Percentiles rank a stretch among this genome's conserved stretches.
Conservation (phyloP, 1,140 invertebrate species). For the Drosophila sechellia region DNA sequence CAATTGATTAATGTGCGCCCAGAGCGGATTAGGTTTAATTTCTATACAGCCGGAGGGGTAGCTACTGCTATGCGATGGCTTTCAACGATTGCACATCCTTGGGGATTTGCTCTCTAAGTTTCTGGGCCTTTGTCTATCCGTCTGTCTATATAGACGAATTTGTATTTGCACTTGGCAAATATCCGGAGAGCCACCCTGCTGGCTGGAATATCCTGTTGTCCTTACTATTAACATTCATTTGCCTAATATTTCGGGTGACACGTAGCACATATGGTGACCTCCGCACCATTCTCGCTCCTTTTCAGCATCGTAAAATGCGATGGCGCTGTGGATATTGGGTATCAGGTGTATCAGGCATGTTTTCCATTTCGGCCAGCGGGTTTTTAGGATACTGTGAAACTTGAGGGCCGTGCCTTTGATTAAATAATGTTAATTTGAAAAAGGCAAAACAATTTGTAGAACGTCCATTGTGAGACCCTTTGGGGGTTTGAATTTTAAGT, state of each 20-base stretch:
- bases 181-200: constrained; percentile 12
- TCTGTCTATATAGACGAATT: constrained; percentile 32
- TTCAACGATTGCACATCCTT: constrained; percentile 64
- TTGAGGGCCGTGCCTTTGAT: constrained; percentile 56
- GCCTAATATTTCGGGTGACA: constrained; percentile 57
- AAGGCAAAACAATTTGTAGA: constrained; percentile 47
- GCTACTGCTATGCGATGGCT: constrained; percentile 21
- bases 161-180: constrained; percentile 49
- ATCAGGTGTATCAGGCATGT: constrained; percentile 48
- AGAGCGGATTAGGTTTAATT: constrained; percentile 80
- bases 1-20: constrained; percentile 81
- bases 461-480: constrained; percentile 3
- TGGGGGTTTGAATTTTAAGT: constrained; percentile 14
- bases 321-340: constrained; percentile 34
- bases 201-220: constrained; percentile 15
- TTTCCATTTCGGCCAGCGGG: constrained; percentile 30
- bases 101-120: constrained; percentile 60
- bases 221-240: constrained; percentile 61
- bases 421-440: constrained; percentile 77
- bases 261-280: constrained; percentile 58
- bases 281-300: not conserved
- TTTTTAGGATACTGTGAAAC: constrained; percentile 9
- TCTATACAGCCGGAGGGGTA: constrained; percentile 49
- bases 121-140: constrained; percentile 35
- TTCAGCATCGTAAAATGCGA: constrained; percentile 51